Conservation (phyloP, 1,140 invertebrate species). For the Hycleus phaleratus region DNA sequence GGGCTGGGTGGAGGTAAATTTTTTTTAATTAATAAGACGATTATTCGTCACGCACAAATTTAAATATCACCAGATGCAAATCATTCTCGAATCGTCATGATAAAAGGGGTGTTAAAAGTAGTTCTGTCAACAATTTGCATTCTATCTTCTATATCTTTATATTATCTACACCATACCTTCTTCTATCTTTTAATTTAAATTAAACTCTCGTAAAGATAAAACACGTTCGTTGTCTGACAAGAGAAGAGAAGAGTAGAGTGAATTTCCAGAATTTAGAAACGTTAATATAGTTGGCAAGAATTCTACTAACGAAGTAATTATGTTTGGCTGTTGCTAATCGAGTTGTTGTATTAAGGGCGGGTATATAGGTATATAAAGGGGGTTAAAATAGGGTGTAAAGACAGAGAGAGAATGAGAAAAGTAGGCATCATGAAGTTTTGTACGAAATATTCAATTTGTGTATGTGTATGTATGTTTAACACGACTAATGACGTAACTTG, state of each 20-base stretch:
- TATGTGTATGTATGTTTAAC: constrained; percentile 18
- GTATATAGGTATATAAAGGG: too few species aligned
- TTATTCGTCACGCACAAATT: constrained; percentile 14
- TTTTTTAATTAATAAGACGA: too few species aligned
- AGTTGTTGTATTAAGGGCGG: constrained; percentile 8
- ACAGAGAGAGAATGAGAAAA: not conserved
- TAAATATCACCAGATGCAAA: constrained; percentile 10
- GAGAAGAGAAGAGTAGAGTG: not conserved
- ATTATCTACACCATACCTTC: too few species aligned
- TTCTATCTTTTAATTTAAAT: constrained; percentile 31
- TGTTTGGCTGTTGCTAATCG: constrained; percentile 31
- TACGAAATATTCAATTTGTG: constrained; percentile 28
- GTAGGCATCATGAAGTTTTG: constrained; percentile 21
- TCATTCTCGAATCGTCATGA: not conserved
- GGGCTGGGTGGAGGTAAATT: too few species aligned
- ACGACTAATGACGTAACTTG: constrained; percentile 37
- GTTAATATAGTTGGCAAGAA: constrained; percentile 31
- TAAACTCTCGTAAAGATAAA: constrained; percentile 31
- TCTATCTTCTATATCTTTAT: constrained; percentile 10
- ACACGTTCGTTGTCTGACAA: not conserved
- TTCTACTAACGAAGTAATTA: constrained; percentile 39
- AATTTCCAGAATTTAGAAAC: not conserved
- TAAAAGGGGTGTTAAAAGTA: constrained; percentile 20
- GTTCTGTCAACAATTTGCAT: constrained; percentile 33
- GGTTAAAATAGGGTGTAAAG: too few species aligned